Percentiles rank a stretch among this genome's conserved stretches.
Conservation (phyloP, 2,113 vertebrate genomes). For the Pangasianodon gigas region DNA sequence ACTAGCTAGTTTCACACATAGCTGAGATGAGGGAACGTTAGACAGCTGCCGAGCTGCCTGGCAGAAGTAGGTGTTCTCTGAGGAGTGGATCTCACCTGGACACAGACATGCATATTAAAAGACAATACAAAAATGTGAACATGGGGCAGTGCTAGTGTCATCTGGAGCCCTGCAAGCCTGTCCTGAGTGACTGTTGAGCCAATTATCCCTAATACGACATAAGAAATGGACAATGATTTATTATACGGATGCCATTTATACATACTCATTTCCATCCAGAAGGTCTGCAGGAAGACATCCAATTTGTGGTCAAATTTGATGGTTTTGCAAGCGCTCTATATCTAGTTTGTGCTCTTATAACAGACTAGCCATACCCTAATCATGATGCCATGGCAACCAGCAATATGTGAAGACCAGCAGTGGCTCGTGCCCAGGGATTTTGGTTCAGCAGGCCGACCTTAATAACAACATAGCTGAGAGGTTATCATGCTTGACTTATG, state of each 20-base stretch:
- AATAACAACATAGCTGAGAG: not conserved
- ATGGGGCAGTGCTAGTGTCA: too few species aligned
- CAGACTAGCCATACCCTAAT: not conserved
- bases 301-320: not conserved
- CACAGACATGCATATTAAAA: not conserved
- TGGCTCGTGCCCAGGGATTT: not conserved
- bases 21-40: conserved; percentile 91
- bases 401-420: not conserved
- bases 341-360: not conserved
- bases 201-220: not conserved
- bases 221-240: not conserved
- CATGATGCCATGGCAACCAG: not conserved
- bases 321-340: not conserved
- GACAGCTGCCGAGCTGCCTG: conserved; percentile 92
- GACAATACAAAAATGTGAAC: not conserved
- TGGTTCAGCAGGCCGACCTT: not conserved
- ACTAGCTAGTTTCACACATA: conserved; percentile 93
- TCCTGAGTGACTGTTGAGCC: not conserved
- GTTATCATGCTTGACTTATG: not conserved
- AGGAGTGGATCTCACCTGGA: conserved; percentile 87
- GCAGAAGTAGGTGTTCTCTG: conserved; percentile 96
- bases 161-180: not conserved
- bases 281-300: not conserved
- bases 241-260: not conserved
- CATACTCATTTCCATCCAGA: not conserved